A percentile compares a stretch with the other conserved stretches of the same genome.
Conservation (phyloP, 2,797 vertebrate genomes). For the Adrianichthys oophorus region DNA sequence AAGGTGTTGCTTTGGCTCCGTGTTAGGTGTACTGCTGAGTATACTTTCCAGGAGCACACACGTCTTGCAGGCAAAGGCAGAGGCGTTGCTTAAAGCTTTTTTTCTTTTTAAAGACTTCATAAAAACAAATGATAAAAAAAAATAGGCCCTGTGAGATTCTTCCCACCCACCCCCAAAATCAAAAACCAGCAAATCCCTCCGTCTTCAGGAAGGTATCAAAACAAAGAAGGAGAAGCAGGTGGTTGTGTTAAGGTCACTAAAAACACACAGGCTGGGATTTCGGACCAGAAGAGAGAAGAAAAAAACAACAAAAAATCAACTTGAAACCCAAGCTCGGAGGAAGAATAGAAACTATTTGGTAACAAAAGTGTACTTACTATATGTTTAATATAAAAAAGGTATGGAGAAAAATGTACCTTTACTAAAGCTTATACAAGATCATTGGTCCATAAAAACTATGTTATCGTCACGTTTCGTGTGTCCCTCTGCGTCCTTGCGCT, state of each 20-base stretch:
- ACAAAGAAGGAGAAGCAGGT: constrained; percentile 82
- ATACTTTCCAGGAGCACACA: constrained; percentile 78
- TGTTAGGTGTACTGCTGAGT: constrained; percentile 64
- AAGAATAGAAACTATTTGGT: constrained; percentile 98
- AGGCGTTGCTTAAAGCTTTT: constrained; percentile 99
- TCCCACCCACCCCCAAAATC: constrained; percentile 69
- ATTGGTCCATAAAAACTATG: constrained; percentile 99
- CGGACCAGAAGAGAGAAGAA: constrained; percentile 67
- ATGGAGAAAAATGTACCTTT: constrained; percentile 99
- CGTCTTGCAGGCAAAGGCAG: constrained; percentile 99
- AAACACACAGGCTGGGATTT: constrained; percentile 85
- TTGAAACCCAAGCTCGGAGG: constrained; percentile 84
- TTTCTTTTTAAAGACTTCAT: constrained; percentile 95
- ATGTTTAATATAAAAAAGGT: constrained; percentile 98
- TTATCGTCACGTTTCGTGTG: constrained; percentile 84
- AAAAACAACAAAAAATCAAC: constrained; percentile 21
- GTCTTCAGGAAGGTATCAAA: constrained; percentile 80
- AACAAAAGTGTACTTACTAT: constrained; percentile 98
- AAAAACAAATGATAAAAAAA: constrained; percentile 87
- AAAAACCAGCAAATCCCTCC: constrained; percentile 73
- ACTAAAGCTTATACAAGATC: constrained; percentile 99
- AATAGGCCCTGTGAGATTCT: constrained; percentile 93
- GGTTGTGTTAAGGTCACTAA: constrained; percentile 79
- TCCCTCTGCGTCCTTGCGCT: constrained; percentile 81
- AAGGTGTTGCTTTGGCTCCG: constrained; percentile 57